Evolutionary conservation across 2,113 vertebrate species (phyloP), one percentile per base, ranked within the genome.

Genomic region (Anarrhichthys ocellatus): DNA sequence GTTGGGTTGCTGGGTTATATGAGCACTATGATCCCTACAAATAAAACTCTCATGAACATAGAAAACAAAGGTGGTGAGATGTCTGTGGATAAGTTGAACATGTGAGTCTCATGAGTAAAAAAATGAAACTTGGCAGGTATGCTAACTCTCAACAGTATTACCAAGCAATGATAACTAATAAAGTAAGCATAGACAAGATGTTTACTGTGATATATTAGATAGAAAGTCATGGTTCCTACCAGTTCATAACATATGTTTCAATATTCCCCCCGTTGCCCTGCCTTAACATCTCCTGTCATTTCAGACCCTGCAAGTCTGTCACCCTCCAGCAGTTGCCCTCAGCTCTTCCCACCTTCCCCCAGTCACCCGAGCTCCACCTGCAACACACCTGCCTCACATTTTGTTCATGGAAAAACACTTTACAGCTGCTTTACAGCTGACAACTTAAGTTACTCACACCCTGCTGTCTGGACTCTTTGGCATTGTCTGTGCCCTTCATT

Each of bases 401-500:
- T 7, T 65, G 18, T 78, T 82, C 54, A 50, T 61, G 34, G 52
- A 59, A 66, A 82, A 74, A 61, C 29, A 36, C 27, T 20, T 4
- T 50, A 38, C 36, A 72, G 29, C 40, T 29, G n/a, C n/a, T n/a
- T n/a, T n/a, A n/a, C n/a, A n/a, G n/a, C n/a, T n/a, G 38, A 48
- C 42, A 54, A 24, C 65, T 14, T 83, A 0, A 40, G n/a, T n/a
- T n/a, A n/a, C 38, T 83, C 36, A 24, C 40, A 81, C 22, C 46
- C 20, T 65, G 61, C 75, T 27, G 36, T 64, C 52, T 64, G 62
- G 14, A 44, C 54, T 81, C 38, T 74, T 72, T 69, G 46, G 22
- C 58, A 14, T 62, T 27, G n/a, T 15, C 32, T 50, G 29, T 56
- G 44, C 73, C 72, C 73, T 80, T 85, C 80, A 78, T 59, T 76